Evolutionary conservation across 2,888 invertebrate species (phyloP).

Genomic region (Drosophila percnosoma): DNA sequence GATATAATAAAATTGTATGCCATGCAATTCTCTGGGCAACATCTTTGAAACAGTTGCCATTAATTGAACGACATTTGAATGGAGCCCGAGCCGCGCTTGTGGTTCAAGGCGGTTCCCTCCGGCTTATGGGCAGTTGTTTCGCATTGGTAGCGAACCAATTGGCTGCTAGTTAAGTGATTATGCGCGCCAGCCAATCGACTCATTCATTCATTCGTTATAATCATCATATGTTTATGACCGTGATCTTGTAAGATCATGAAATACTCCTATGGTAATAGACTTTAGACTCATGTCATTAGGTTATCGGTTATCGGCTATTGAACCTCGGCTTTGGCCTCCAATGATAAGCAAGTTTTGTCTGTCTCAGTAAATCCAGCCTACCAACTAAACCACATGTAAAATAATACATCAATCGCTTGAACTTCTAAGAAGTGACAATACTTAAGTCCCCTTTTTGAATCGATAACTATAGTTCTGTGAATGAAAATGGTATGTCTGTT

Average conservation of each 20-base stretch:
- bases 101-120: constrained; percentile 62
- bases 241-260: constrained; percentile 50
- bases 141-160: constrained; percentile 57
- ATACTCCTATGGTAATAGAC: constrained; percentile 19
- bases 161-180: constrained; percentile 37
- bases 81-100: constrained; percentile 26
- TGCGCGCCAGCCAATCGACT: constrained; percentile 22
- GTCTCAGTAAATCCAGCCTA: neutral
- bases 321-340: constrained; percentile 11
- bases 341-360: neutral
- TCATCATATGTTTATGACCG: constrained; percentile 28
- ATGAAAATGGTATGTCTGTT: neutral
- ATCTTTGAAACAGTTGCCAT: constrained; percentile 35
- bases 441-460: neutral
- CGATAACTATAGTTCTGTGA: neutral
- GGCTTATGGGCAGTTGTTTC: constrained; percentile 44
- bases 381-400: neutral
- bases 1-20: constrained; percentile 69
- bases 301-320: constrained; percentile 42
- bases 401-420: neutral
- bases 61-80: constrained; percentile 46
- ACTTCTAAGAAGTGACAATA: neutral
- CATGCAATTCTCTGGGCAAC: constrained; percentile 59
- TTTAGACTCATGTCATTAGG: constrained; percentile 10
- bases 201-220: constrained; percentile 7